phyloP scores from a whole-genome alignment of 2,888 invertebrate genomes.

The Timema podura region DNA sequence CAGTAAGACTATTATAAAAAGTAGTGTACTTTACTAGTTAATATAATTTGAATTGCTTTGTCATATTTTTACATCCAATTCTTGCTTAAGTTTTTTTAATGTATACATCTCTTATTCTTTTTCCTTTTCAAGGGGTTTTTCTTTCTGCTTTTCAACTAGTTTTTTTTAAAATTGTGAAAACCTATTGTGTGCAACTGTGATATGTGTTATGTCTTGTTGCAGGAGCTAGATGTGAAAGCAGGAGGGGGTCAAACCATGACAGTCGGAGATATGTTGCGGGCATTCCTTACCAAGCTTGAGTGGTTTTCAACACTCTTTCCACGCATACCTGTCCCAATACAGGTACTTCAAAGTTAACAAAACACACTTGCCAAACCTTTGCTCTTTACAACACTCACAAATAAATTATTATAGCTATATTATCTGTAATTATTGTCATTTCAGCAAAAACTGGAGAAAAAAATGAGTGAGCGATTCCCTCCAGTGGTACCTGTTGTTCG shows the following conservation, averaged over 20 bases:
- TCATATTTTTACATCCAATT: no score
- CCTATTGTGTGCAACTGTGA: no score
- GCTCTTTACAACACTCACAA: background rate
- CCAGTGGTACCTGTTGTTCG: conserved; percentile 44
- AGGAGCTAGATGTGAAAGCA: conserved; percentile 95
- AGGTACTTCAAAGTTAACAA: conserved; percentile 40
- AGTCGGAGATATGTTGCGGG: conserved; percentile 87
- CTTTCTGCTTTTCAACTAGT: no score
- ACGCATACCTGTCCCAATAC: conserved; percentile 95
- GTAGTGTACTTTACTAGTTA: no score
- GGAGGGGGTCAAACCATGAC: conserved; percentile 93
- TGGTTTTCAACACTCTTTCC: conserved; percentile 99
- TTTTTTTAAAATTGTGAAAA: no score
- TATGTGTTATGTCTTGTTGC: no score
- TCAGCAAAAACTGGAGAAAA: conserved; percentile 81
- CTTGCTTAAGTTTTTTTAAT: no score
- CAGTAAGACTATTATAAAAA: no score
- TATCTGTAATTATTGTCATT: background rate
- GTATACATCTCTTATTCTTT: no score
- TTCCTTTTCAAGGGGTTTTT: no score
- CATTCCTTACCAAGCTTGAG: conserved; percentile 92
- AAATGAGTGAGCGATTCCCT: conserved; percentile 58
- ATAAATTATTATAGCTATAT: conserved; percentile 4
- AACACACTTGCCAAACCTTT: background rate
- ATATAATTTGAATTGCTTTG: no score